Evolutionary conservation across 2,113 vertebrate species (phyloP).

Genomic region (Hypanus sabinus): DNA sequence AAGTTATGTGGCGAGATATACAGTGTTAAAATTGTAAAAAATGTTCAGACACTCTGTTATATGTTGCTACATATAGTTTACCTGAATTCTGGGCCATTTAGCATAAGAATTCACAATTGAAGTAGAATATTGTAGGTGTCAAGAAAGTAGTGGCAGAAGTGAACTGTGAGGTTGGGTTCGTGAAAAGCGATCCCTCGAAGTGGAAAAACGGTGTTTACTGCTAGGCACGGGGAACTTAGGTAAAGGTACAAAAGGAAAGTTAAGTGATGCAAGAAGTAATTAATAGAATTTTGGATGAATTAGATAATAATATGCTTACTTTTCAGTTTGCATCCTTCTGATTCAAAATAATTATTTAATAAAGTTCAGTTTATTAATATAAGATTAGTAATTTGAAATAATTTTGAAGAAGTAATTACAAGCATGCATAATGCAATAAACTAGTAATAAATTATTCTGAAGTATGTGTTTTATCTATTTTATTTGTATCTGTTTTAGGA

Average conservation of each 20-base stretch:
- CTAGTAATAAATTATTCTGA: not conserved
- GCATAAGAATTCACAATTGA: not conserved
- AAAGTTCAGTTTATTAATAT: too few species aligned
- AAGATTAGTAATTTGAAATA: conserved; percentile 6
- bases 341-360: not conserved
- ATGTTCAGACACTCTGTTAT: too few species aligned
- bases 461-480: not conserved
- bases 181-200: too few species aligned
- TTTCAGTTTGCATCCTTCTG: not conserved
- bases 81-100: not conserved
- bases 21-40: too few species aligned
- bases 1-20: not conserved
- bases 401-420: not conserved
- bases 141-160: not conserved
- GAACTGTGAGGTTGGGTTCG: too few species aligned
- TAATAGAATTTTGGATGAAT: not conserved
- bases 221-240: too few species aligned
- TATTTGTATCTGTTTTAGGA: not conserved
- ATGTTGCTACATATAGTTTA: too few species aligned
- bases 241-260: not conserved
- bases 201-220: not conserved
- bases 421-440: not conserved
- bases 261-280: not conserved
- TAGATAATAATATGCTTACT: not conserved
- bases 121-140: not conserved